A percentile compares a stretch with the other conserved stretches of the same genome.
phyloP scores from a whole-genome alignment of 2,113 vertebrate genomes.

The Myrmecobius fasciatus region DNA sequence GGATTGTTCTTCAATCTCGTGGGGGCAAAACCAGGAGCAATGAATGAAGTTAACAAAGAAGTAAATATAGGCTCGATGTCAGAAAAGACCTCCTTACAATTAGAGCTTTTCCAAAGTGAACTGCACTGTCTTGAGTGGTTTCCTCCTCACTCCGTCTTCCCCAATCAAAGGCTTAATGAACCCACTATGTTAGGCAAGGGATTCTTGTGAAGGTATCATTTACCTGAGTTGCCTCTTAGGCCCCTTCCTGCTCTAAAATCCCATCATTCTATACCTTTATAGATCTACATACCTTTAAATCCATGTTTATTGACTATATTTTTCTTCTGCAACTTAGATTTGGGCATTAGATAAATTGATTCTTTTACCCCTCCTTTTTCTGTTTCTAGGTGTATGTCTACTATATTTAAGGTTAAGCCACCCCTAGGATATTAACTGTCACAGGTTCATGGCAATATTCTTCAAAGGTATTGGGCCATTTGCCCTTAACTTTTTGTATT shows the following conservation, averaged over 20 bases:
- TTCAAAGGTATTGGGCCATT: not conserved
- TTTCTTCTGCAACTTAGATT: not conserved
- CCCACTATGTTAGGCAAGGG: not conserved
- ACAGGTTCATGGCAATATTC: not conserved
- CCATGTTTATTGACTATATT: not conserved
- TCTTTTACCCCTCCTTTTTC: not conserved
- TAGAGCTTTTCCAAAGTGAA: not conserved
- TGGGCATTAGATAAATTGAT: conserved; percentile 1
- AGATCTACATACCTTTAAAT: not conserved
- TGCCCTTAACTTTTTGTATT: too few relatives aligned
- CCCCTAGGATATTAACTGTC: not conserved
- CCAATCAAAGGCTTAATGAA: not conserved
- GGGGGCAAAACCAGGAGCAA: not conserved
- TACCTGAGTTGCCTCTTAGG: not conserved
- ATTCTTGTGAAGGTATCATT: not conserved
- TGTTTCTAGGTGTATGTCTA: conserved; percentile 3
- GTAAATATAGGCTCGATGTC: not conserved
- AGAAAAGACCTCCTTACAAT: not conserved
- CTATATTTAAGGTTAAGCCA: not conserved
- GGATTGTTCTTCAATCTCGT: not conserved
- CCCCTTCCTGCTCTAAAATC: not conserved
- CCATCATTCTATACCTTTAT: not conserved
- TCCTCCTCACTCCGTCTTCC: not conserved
- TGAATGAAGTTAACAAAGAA: not conserved
- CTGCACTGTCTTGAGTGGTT: not conserved